These are phyloP conservation scores for Emydocephalus ijimae DNA, from an alignment of 2,113 vertebrate genomes.

Conservation along the genomic window DNA sequence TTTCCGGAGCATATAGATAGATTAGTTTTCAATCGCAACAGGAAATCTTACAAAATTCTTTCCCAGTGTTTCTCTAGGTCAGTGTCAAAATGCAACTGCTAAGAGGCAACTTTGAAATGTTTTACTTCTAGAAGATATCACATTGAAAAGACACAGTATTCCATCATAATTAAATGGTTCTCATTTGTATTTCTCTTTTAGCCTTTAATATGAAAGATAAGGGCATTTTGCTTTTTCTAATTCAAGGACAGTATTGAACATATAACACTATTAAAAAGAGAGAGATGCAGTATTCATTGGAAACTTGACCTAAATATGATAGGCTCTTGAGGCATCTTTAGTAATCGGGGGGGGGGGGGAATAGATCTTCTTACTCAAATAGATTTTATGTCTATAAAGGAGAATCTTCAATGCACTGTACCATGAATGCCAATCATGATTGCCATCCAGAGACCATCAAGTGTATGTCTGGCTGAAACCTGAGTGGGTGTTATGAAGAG, in stretches of 20 bases:
- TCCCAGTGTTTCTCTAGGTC: slow-evolving; percentile 2
- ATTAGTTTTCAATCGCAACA: neutral
- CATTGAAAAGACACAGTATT: slow-evolving; percentile 16
- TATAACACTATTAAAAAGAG: neutral
- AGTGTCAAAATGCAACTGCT: slow-evolving; percentile 21
- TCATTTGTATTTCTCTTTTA: neutral
- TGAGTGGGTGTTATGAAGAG: neutral
- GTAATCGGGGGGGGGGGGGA: neutral
- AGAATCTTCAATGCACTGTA: neutral
- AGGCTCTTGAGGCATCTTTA: neutral
- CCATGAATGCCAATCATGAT: neutral
- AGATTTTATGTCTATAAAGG: neutral
- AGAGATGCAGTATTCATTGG: slow-evolving; percentile 11
- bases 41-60: neutral
- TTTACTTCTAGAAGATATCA: slow-evolving; percentile 12
- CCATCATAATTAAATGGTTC: slow-evolving; percentile 5
- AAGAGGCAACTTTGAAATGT: neutral
- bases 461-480: neutral
- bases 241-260: neutral
- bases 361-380: neutral
- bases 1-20: neutral
- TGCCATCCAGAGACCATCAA: neutral
- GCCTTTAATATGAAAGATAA: neutral
- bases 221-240: neutral
- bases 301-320: neutral